Percentiles rank a stretch among this genome's conserved stretches.
These are phyloP conservation scores for Spongilla lacustris DNA, from an alignment of 37 sponge, comb jelly and placozoan species.

Conservation along the genomic window DNA sequence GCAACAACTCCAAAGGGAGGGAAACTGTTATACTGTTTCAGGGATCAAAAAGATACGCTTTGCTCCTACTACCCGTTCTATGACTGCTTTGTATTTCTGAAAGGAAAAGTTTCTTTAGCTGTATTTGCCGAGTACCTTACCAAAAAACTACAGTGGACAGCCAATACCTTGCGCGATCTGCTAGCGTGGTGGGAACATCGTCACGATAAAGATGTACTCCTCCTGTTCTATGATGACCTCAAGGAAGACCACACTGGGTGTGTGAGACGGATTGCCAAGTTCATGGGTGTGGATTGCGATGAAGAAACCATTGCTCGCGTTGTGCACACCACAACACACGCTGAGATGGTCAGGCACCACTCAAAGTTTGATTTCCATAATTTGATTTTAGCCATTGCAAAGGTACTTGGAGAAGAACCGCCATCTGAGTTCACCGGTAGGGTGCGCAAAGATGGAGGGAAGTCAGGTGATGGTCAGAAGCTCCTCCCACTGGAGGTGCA, in stretches of 20 bases:
- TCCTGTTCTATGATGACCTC: constrained; percentile 47
- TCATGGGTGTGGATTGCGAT: constrained; percentile 21
- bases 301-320: constrained; percentile 13
- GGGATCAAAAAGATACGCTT: constrained; percentile 17
- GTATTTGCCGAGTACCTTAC: neutral
- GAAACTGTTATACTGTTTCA: constrained; percentile 4
- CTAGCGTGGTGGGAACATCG: constrained; percentile 46
- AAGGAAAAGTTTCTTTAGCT: constrained; percentile 7
- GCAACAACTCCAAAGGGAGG: constrained; percentile 1
- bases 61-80: constrained; percentile 8
- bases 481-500: constrained; percentile 4
- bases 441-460: constrained; percentile 10
- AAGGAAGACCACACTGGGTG: constrained; percentile 38
- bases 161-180: constrained; percentile 9
- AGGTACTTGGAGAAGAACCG: neutral
- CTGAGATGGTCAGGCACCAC: constrained; percentile 14
- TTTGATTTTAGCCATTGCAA: neutral
- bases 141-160: neutral
- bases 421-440: constrained; percentile 2
- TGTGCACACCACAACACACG: constrained; percentile 16
- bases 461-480: constrained; percentile 18
- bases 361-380: neutral
- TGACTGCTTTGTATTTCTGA: neutral
- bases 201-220: constrained; percentile 51
- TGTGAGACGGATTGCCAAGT: constrained; percentile 45